A percentile compares a stretch with the other conserved stretches of the same genome.
Evolutionary conservation across 2,888 invertebrate genomes (phyloP).

Genomic region (Tetramorium bicarinatum): DNA sequence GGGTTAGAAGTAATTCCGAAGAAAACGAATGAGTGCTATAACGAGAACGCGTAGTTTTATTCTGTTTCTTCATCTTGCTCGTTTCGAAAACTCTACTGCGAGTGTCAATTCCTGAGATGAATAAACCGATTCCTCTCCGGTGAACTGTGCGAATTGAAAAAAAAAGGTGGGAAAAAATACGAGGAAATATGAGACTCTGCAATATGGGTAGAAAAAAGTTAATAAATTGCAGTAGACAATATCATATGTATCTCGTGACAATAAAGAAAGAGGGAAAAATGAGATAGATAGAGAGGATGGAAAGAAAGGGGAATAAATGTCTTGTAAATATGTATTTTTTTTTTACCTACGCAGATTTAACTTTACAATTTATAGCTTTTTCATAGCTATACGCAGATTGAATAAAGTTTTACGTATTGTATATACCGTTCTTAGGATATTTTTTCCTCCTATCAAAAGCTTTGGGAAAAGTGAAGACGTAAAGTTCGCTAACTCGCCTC

Average conservation of each 20-base stretch:
- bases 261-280: background rate
- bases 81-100: slow-evolving; percentile 48
- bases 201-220: background rate
- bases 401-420: background rate
- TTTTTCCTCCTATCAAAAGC: background rate
- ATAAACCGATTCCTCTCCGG: background rate
- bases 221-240: slow-evolving; percentile 9
- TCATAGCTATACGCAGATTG: background rate
- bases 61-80: slow-evolving; percentile 31
- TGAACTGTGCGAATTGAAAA: slow-evolving; percentile 40
- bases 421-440: background rate
- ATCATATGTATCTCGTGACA: background rate
- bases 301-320: background rate
- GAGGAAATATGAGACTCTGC: background rate
- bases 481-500: slow-evolving; percentile 5
- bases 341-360: background rate
- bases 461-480: background rate
- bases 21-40: slow-evolving; percentile 47
- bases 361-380: background rate
- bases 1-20: slow-evolving; percentile 52
- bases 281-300: background rate
- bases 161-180: background rate
- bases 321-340: background rate
- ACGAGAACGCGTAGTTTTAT: slow-evolving; percentile 50
- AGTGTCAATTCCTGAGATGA: slow-evolving; percentile 17